Base-by-base conservation (phyloP, 2,797 vertebrate species). In the Pelodytes ibericus region DNA sequence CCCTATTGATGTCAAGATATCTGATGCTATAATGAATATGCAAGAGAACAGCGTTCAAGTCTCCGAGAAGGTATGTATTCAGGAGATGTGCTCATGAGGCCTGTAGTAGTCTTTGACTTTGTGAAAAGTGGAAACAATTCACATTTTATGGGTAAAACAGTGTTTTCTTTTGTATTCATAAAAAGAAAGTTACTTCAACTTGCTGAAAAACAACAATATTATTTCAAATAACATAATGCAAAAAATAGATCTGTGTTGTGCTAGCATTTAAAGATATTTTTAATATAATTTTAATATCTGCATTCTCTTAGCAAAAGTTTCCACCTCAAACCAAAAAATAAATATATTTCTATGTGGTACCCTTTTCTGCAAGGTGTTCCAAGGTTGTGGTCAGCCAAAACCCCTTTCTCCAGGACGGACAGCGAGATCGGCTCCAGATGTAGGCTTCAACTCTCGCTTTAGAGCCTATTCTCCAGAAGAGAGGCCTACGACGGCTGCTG, bases 1-100 rank as follows among this genome's bases (percentile, higher is more conserved):
- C 79, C 96, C 97, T 73, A 98, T 99, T 2, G 97, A 99, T 0
- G 97, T 99, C 75, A 99, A 99, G 83, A 95, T 99, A 80, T 99
- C 97, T 0, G 97, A 99, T 0, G 97, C 97, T 0, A 99, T 99
- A 83, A 99, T 99, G 97, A 98, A 98, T 87, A 98, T 99, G 97
- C 97, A 99, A 83, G 97, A 99, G 82, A 99, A 98, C 87, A 99
- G 97, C 82, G 92, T 98, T 86, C 96, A 97, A 57, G 95, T 99
- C 75, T 98, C 97, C 0, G 95, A 98, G 81, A 98, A 98, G 89
- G 97, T 98, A 87, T 62, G 76, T 68, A 24, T 36, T 20, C 15
- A 27, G 13, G 8, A 20, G 20, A 7, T 11, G 22, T 26, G 16
- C 2, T 59, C 5, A 11, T 36, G 5, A 6, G 11, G 11, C 33